These are phyloP conservation scores for Scomber japonicus DNA, from an alignment of 2,113 vertebrate species.

Conservation along the genomic window DNA sequence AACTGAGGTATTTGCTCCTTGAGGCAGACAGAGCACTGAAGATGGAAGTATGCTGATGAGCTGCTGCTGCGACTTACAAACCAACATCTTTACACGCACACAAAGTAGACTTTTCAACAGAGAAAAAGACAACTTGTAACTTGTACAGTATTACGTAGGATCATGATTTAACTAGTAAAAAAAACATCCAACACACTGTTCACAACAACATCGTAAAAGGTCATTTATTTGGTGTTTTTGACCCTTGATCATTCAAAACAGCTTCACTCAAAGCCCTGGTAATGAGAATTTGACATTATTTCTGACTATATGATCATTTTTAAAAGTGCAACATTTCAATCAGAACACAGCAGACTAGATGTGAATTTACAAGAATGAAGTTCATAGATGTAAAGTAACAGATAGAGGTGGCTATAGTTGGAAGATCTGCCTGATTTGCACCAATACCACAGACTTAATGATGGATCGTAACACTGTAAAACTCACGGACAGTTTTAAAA, in stretches of 20 bases:
- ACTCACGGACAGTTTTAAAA: too few relatives aligned
- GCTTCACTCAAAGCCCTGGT: not conserved
- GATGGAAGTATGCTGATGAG: not conserved
- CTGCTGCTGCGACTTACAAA: conserved; percentile 1
- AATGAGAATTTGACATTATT: not conserved
- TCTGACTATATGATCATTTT: too few relatives aligned
- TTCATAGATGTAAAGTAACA: too few relatives aligned
- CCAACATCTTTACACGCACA: not conserved
- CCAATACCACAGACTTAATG: too few relatives aligned
- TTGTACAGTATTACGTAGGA: not conserved
- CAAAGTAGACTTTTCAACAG: not conserved
- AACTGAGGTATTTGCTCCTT: conserved; percentile 31
- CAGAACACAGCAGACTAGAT: too few relatives aligned
- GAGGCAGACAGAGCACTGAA: conserved; percentile 10
- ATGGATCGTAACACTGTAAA: too few relatives aligned
- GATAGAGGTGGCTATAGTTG: too few relatives aligned
- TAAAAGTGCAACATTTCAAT: too few relatives aligned
- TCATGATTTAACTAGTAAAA: not conserved
- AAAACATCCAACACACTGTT: not conserved
- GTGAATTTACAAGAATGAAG: too few relatives aligned
- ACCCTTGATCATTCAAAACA: not conserved
- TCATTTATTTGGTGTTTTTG: not conserved
- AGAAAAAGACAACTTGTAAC: not conserved
- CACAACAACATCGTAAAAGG: not conserved
- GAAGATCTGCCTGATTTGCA: too few relatives aligned